Percentiles rank a stretch among this genome's conserved stretches.
phyloP scores from a whole-genome alignment of 2,113 vertebrate genomes.

The Zosterops japonicus region DNA sequence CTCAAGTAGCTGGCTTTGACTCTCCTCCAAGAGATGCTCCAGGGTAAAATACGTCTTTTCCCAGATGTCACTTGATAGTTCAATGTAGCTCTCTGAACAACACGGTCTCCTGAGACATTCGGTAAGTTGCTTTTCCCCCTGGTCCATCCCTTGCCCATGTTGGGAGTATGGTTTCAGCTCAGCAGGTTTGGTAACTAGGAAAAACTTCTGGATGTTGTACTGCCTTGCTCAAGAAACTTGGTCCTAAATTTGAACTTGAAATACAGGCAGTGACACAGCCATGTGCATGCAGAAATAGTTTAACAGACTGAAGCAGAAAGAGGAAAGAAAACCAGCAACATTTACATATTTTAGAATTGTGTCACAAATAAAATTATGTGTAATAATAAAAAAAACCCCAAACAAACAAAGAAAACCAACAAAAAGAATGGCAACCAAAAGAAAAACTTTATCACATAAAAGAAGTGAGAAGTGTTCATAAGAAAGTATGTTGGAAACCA shows the following conservation, averaged over 20 bases:
- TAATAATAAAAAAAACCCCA: neutral
- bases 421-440: neutral
- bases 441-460: neutral
- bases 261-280: neutral
- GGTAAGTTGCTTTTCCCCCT: neutral
- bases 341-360: neutral
- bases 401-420: neutral
- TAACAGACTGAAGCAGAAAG: neutral
- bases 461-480: neutral
- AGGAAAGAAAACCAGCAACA: neutral
- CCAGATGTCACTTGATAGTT: neutral
- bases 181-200: neutral
- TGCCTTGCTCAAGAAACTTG: neutral
- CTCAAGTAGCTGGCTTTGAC: neutral
- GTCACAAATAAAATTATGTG: neutral
- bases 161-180: neutral
- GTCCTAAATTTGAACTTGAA: neutral
- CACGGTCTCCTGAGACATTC: fast-evolving
- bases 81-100: neutral
- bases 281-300: neutral
- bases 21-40: neutral
- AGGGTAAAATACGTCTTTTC: neutral
- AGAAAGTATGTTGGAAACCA: neutral
- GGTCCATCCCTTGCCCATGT: neutral
- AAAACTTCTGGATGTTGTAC: neutral